phyloP scores from a whole-genome alignment of 1,140 invertebrate genomes.

The Tachypleus tridentatus region DNA sequence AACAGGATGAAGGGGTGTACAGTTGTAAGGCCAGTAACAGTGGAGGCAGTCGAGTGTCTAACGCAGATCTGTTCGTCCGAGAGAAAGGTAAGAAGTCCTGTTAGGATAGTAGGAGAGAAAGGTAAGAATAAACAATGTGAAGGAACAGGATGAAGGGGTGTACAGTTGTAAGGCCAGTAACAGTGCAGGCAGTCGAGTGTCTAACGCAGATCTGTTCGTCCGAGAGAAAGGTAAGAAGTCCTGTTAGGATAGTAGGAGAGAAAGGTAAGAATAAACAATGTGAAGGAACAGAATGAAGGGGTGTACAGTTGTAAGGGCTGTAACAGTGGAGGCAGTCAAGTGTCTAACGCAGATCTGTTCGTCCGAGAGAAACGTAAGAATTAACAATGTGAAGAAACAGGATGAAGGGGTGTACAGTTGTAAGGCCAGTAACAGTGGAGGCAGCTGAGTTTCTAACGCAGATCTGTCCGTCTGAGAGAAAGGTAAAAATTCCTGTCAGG shows the following conservation, averaged over 20 bases:
- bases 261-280: conserved; percentile 28
- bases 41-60: conserved; percentile 7
- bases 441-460: conserved; percentile 10
- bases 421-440: not conserved
- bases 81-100: conserved; percentile 43
- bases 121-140: conserved; percentile 27
- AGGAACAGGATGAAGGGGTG: conserved; percentile 15
- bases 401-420: too few species aligned
- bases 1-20: conserved; percentile 18
- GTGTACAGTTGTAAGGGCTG: conserved; percentile 18
- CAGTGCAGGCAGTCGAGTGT: conserved; percentile 6
- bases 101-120: too few species aligned
- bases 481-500: too few species aligned
- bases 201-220: conserved; percentile 34
- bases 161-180: conserved; percentile 20
- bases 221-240: too few species aligned
- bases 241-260: too few species aligned
- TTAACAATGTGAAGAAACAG: too few species aligned
- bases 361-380: too few species aligned
- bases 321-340: conserved; percentile 7
- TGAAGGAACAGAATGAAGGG: conserved; percentile 15
- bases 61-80: conserved; percentile 36
- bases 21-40: conserved; percentile 17
- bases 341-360: conserved; percentile 25
- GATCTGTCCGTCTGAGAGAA: conserved; percentile 44